phyloP scores from a whole-genome alignment of 2,113 vertebrate species.

The Gila orcuttii region DNA sequence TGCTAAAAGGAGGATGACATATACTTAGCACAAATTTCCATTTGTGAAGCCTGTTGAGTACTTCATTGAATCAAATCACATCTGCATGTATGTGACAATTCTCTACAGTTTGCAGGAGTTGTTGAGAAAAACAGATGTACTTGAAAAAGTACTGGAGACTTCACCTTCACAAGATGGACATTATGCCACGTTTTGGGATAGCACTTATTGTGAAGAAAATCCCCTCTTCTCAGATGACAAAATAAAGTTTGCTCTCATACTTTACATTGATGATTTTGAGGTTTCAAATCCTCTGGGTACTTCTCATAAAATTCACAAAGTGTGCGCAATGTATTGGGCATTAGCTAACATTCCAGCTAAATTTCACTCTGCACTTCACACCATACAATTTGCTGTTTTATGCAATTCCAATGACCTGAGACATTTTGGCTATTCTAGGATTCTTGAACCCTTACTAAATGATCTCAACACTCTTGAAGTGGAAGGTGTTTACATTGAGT shows the following conservation, averaged over 20 bases:
- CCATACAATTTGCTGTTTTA: background rate
- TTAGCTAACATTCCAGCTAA: constrained; percentile 35
- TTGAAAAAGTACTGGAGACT: too few species aligned
- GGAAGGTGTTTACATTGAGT: constrained; percentile 46
- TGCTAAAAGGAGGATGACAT: too few species aligned
- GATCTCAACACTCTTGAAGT: constrained; percentile 49
- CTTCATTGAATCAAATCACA: too few species aligned
- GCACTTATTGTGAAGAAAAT: too few species aligned
- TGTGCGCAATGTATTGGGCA: constrained; percentile 49
- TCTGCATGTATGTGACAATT: too few species aligned
- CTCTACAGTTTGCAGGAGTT: too few species aligned
- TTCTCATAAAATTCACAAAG: constrained; percentile 24
- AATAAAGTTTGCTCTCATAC: constrained; percentile 29
- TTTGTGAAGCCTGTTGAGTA: too few species aligned
- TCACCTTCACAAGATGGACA: too few species aligned
- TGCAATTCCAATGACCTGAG: constrained; percentile 54
- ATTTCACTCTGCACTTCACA: constrained; percentile 35
- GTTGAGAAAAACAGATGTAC: too few species aligned
- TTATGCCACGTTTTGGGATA: too few species aligned
- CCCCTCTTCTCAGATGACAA: background rate
- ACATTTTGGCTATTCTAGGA: constrained; percentile 40
- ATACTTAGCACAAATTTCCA: too few species aligned
- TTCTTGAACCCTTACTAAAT: constrained; percentile 40
- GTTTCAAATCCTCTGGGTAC: constrained; percentile 36
- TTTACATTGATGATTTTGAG: constrained; percentile 11